Base-by-base conservation (phyloP, 2,797 vertebrate species). In the Epinephelus malabaricus region DNA sequence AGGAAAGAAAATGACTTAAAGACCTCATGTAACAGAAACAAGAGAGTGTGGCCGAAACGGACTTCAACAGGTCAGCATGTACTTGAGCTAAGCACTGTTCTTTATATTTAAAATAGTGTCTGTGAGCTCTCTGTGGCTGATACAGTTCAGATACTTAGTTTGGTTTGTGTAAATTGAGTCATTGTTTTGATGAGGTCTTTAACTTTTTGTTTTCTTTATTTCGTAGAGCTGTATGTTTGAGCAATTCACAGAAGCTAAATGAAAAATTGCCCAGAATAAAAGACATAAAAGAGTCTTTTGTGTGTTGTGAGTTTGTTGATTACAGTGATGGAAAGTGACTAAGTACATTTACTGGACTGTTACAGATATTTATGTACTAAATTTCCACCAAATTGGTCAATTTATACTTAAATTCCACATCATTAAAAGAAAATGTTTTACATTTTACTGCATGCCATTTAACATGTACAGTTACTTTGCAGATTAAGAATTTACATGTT, bases 181-280 rank as follows among this genome's bases (percentile, higher is more conserved):
- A 1, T 13, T 34, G 11, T 0, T 45, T 21, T 18, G 18, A 5
- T 54, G 25, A 21, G 30, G 69, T 73, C 58, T 80, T 59, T 47
- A 43, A 74, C 14, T 6, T 55, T 47, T 56, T 21, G 13, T n/a
- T 56, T 14, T 15, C 5, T 18, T 14, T 53, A 46, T 12, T 15
- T 62, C 40, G 15, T 59, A 56, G 45, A 60, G 21, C 19, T 81
- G 56, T 53, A 18, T 7, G 67, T 70, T 40, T 43, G 34, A 69
- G 38, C 61, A 23, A 8, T 51, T 23, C 27, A 62, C 8, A 49
- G 49, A 54, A 46, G 34, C 27, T 21, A 34, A 25, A 53, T 65
- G 10, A 67, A 66, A 23, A 19, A 38, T 59, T 50, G 17, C 45
- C 73, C 61, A 49, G 19, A 87, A 84, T 87, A 87, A 86, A 86